Evolutionary conservation across 1,140 invertebrate genomes (phyloP).

Genomic region (Steinernema feltiae): DNA sequence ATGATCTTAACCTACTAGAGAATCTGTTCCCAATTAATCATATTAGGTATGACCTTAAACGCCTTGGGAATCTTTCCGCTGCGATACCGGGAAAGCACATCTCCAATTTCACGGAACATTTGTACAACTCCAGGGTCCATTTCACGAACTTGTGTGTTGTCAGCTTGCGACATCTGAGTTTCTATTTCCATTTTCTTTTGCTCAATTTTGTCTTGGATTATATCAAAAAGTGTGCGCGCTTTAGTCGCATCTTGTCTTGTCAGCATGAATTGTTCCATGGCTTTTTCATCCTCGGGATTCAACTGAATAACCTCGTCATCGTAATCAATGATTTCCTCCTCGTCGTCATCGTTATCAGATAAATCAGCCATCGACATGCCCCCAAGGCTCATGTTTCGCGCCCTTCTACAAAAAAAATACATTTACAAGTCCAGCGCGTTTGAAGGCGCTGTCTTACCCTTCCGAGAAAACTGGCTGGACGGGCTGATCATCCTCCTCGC

Average conservation of each 20-base stretch:
- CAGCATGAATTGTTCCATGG: conserved; percentile 35
- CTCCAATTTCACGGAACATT: conserved; percentile 80
- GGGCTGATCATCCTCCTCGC: conserved; percentile 26
- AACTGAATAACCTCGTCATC: conserved; percentile 36
- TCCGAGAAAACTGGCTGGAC: not conserved
- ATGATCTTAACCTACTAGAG: conserved; percentile 36
- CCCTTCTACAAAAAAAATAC: conserved; percentile 24
- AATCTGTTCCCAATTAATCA: conserved; percentile 84
- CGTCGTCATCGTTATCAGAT: conserved; percentile 32
- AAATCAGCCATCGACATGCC: conserved; percentile 2
- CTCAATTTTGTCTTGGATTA: conserved; percentile 47
- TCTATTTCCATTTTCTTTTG: conserved; percentile 37
- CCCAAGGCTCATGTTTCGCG: conserved; percentile 31
- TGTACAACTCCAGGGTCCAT: conserved; percentile 69
- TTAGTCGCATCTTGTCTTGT: conserved; percentile 21
- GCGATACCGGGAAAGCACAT: conserved; percentile 79
- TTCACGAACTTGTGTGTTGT: conserved; percentile 25
- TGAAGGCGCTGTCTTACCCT: not conserved
- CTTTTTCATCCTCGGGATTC: conserved; percentile 45
- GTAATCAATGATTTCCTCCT: conserved; percentile 33
- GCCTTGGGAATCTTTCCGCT: conserved; percentile 94
- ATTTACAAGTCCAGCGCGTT: no score
- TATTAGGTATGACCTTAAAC: conserved; percentile 87
- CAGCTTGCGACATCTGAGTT: conserved; percentile 19
- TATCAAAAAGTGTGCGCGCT: conserved; percentile 38